Evolutionary conservation across 2,888 invertebrate genomes (phyloP), one percentile per base, ranked within the genome.

Genomic region (Pachydiplax longipennis): DNA sequence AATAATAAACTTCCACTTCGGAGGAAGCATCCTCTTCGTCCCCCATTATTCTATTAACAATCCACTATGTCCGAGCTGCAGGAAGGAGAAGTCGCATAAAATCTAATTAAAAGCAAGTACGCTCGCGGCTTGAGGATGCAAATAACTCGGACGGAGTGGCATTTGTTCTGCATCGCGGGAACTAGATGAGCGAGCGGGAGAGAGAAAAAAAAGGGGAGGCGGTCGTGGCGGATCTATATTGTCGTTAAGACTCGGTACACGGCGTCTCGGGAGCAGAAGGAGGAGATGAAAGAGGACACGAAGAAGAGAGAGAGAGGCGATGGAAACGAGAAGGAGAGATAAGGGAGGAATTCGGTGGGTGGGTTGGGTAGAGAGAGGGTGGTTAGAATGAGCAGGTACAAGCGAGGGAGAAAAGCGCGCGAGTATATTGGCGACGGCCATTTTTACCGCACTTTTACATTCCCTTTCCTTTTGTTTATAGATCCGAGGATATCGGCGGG

Each of bases 291-390:
- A n/a, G n/a, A 82, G n/a, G 82, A 82, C 13, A 31, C 12, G 48
- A 53, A 15, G 83, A 22, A 35, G 58, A 15, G 58, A 35, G 58
- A 15, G 58, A 58, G 83, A 83, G 83, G 53, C 82, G 82, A 83
- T 83, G 82, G 82, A 83, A 83, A 48, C 58, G 83, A 83, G 83
- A 83, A 53, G 83, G 58, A 35, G 22, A 83, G 83, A 83, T 83
- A 83, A 83, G 58, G 53, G 58, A 58, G 83, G 83, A 83, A 83
- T 83, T 58, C 58, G 83, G 53, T 58, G 58, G 83, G 83, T 25
- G 18, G 53, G 53, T 25, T 31, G 53, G 82, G 53, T 25, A 81
- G 81, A 58, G 44, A 12, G 25, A 82, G 58, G 53, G 25, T 31
- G 53, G 35, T 48, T 31, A 81, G 81, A 58, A 58, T 53, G 31